phyloP scores from a whole-genome alignment of 2,888 invertebrate species.

The Thalpophila matura region DNA sequence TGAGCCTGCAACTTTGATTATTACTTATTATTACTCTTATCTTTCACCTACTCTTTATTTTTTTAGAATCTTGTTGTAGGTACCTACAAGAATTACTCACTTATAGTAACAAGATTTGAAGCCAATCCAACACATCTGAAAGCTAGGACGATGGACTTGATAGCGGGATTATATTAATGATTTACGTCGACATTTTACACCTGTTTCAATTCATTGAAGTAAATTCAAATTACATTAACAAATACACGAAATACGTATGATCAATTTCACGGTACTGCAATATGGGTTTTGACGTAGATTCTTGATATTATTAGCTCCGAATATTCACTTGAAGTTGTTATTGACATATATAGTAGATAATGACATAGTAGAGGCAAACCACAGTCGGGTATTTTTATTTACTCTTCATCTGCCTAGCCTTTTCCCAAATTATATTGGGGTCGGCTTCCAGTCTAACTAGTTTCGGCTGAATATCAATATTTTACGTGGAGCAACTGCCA shows the following conservation, averaged over 20 bases:
- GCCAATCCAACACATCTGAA: neutral
- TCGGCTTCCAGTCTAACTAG: no score
- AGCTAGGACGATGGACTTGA: constrained; percentile 5
- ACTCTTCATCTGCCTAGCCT: no score
- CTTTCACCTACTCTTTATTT: no score
- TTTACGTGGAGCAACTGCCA: no score
- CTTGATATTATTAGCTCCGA: constrained; percentile 13
- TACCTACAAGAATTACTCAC: no score
- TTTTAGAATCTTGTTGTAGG: no score
- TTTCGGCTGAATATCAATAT: no score
- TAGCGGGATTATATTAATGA: constrained; percentile 21
- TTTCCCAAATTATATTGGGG: no score
- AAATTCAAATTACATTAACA: constrained; percentile 35
- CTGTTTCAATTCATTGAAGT: constrained; percentile 35
- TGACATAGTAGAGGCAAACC: constrained; percentile 14
- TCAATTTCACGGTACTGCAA: constrained; percentile 20
- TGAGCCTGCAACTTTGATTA: no score
- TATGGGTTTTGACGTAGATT: neutral
- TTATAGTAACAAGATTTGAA: neutral
- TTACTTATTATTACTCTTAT: no score
- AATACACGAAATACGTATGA: constrained; percentile 17
- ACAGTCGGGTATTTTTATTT: neutral
- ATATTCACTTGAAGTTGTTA: no score
- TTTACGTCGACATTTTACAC: constrained; percentile 35
- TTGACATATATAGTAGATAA: no score